Conservation (phyloP, 2,888 invertebrate genomes). For the Erebia aethiops region DNA sequence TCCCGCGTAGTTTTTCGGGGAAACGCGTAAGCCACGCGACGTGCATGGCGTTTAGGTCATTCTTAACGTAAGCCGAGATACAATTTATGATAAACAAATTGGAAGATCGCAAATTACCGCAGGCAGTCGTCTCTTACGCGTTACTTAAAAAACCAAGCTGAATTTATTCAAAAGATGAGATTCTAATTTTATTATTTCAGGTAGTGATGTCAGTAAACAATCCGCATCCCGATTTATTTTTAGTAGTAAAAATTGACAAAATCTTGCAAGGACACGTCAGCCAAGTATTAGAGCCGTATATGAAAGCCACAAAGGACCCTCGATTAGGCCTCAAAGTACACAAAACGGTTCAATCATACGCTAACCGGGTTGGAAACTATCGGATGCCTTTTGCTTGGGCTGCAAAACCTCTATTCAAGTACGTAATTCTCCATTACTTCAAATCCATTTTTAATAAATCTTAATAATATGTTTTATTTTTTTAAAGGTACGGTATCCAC, state of each 20-base stretch:
- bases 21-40: too few relatives aligned
- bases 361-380: constrained; percentile 93
- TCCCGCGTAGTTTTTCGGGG: too few relatives aligned
- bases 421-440: constrained; percentile 30
- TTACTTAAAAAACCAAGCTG: too few relatives aligned
- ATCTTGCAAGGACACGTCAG: constrained; percentile 94
- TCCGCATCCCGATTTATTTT: constrained; percentile 94
- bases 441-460: too few relatives aligned
- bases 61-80: too few relatives aligned
- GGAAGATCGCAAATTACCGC: too few relatives aligned
- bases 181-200: constrained; percentile 67
- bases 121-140: too few relatives aligned
- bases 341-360: constrained; percentile 90
- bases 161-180: too few relatives aligned
- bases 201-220: constrained; percentile 94
- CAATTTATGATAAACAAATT: too few relatives aligned
- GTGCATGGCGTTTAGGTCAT: too few relatives aligned
- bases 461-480: too few relatives aligned
- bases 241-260: constrained; percentile 97
- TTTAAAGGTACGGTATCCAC: too few relatives aligned
- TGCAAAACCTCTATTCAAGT: constrained; percentile 92
- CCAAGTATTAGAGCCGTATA: constrained; percentile 93
- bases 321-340: constrained; percentile 91
- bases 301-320: constrained; percentile 91
- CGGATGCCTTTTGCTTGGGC: constrained; percentile 99